Base-by-base conservation (phyloP, 2,797 vertebrate species). In the Australoheros facetus region DNA sequence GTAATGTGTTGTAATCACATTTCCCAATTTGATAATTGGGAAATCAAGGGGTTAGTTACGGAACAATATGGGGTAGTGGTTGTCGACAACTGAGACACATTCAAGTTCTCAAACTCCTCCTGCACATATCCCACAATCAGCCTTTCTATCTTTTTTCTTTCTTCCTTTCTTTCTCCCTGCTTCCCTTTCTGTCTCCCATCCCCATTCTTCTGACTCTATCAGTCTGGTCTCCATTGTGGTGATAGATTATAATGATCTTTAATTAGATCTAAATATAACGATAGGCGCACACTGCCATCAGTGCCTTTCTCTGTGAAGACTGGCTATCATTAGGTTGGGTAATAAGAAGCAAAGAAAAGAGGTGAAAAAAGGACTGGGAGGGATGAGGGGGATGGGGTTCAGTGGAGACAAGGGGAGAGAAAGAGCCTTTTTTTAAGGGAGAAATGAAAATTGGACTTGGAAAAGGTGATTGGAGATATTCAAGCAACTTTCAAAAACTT, bases 251-350 rank as follows among this genome's bases (percentile, higher is more conserved):
- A 94, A 94, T 93, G 92, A 94, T 92, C 86, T 91, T 92, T 94
- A 94, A 95, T 94, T 94, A 93, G 91, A 89, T 94, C 93, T 95
- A 94, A 93, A 93, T 94, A 93, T 94, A 95, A 93, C 90, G 87
- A 91, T 88, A 85, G 81, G 75, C 85, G n/a, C 86, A 80, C 76
- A 55, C 57, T 87, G 87, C 87, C 86, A 90, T 94, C 90, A 92
- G 79, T 70, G 77, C 78, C 78, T 73, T 87, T 88, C 85, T 88
- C 77, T 56, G 80, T 87, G 86, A 85, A 85, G 88, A 89, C 87
- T 73, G 84, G 81, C 81, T 86, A 87, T 93, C 91, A 94, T 93
- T 92, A 91, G 85, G 84, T 88, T 6, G 69, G 83, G 85, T 92
- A 91, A 94, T 92, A 90, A 76, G 80, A 19, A 83, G 66, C 66